Base-by-base conservation (phyloP, 2,888 invertebrate genomes). In the Apeira syringaria region DNA sequence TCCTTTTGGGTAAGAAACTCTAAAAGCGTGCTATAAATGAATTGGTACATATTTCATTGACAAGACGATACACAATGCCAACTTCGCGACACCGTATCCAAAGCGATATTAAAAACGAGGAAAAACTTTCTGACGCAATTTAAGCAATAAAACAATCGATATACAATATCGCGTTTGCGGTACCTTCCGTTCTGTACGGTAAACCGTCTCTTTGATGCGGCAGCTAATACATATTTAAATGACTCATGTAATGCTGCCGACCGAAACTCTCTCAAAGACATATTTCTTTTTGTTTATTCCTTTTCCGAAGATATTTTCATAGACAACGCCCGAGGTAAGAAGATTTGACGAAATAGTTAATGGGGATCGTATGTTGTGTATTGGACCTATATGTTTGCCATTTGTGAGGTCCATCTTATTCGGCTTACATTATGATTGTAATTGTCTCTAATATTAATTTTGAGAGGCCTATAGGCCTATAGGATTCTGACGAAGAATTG, bases 301-400 rank as follows among this genome's bases (percentile, higher is more conserved):
- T 10, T 20, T 50, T 41, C 34, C 33, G 26, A 26, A 30, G 53
- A 50, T 45, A 49, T 56, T 51, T 49, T 53, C 34, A 50, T 51
- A 33, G 47, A 49, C 44, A 43, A 35, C 28, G 20, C 20, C 3
- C 27, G 15, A 41, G 46, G 44, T 56, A 56, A 53, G 47, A 18
- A 38, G 53, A 51, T 52, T 52, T 40, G 32, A 40, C 28, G 30
- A 36, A 40, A 43, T 43, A 30, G 45, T 46, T 48, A 31, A 31
- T 28, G 25, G 36, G 36, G 28, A 40, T 48, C 40, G 30, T 47
- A 28, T 38, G 8, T 40, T 38, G 8, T 17, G 35, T 51, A 33
- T 44, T 44, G 40, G 31, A 34, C 35, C 29, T 35, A 13, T 24
- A 9, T 24, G 3, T 24, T 2, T 1, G 6, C 24, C 2, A 5